phyloP scores from a whole-genome alignment of 2,888 invertebrate genomes.

The Zaprionus lineosus region DNA sequence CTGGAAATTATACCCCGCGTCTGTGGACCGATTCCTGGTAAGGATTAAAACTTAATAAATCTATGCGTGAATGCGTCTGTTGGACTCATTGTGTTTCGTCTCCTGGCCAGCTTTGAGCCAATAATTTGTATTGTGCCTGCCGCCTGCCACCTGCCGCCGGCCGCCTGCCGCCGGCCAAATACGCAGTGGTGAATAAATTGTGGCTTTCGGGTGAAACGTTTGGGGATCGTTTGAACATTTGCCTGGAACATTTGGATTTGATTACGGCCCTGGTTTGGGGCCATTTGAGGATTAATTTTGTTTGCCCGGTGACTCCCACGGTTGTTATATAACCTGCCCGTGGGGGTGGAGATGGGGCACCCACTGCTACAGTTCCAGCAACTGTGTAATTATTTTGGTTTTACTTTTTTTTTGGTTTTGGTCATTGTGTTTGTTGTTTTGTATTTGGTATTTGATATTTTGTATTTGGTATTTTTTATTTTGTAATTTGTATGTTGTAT shows the following conservation, averaged over 20 bases:
- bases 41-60: conserved; percentile 81
- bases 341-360: conserved; percentile 12
- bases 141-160: too few relatives aligned
- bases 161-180: conserved; percentile 9
- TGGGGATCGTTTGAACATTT: conserved; percentile 39
- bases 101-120: neutral
- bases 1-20: conserved; percentile 95
- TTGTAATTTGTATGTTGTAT: too few relatives aligned
- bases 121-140: conserved; percentile 28
- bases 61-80: conserved; percentile 17
- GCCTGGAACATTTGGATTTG: conserved; percentile 2
- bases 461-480: too few relatives aligned
- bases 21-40: conserved; percentile 95
- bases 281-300: conserved; percentile 67
- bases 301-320: conserved; percentile 39
- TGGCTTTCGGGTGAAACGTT: conserved; percentile 28
- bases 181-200: conserved; percentile 11
- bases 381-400: conserved; percentile 74
- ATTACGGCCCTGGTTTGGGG: conserved; percentile 30
- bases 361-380: conserved; percentile 42
- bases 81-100: conserved; percentile 1
- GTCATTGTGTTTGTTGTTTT: too few relatives aligned
- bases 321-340: conserved; percentile 12
- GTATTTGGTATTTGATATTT: too few relatives aligned
- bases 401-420: conserved; percentile 16